A percentile compares a stretch with the other conserved stretches of the same genome.
Conservation (phyloP, 1,140 invertebrate species). For the Drosophila arizonae region DNA sequence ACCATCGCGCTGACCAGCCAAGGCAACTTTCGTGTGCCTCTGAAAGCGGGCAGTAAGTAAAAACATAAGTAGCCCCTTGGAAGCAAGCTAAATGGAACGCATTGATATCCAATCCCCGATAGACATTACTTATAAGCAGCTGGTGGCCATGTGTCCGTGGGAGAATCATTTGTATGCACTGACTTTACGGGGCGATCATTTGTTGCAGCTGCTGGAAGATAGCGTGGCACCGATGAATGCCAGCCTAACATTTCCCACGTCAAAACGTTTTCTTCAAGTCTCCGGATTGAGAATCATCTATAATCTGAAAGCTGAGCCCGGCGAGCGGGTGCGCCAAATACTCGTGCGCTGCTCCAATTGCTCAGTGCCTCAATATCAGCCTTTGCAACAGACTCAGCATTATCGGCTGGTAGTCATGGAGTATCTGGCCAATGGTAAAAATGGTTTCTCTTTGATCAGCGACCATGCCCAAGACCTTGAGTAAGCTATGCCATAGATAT, state of each 20-base stretch:
- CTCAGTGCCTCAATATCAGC: conserved; percentile 85
- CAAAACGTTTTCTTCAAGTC: conserved; percentile 85
- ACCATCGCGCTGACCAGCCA: conserved; percentile 60
- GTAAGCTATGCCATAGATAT: conserved; percentile 26
- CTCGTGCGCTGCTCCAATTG: conserved; percentile 87
- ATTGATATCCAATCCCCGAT: conserved; percentile 1
- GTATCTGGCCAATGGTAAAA: conserved; percentile 88
- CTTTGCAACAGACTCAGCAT: conserved; percentile 82
- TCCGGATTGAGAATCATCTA: conserved; percentile 83
- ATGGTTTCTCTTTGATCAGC: conserved; percentile 84
- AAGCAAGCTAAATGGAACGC: not conserved
- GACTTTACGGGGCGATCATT: conserved; percentile 85
- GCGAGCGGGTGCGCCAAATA: conserved; percentile 84
- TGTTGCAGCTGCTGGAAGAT: conserved; percentile 86
- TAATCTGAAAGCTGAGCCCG: conserved; percentile 83
- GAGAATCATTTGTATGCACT: conserved; percentile 88
- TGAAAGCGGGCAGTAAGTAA: conserved; percentile 59
- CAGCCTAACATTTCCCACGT: conserved; percentile 38
- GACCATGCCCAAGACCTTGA: conserved; percentile 57
- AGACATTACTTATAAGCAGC: conserved; percentile 87
- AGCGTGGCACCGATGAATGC: conserved; percentile 84
- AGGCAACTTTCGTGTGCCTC: conserved; percentile 65
- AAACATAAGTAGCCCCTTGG: not conserved
- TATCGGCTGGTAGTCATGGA: conserved; percentile 87
- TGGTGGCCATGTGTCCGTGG: conserved; percentile 88